phyloP scores from a whole-genome alignment of 2,888 invertebrate genomes.

The Polydrusus pterygomalis region DNA sequence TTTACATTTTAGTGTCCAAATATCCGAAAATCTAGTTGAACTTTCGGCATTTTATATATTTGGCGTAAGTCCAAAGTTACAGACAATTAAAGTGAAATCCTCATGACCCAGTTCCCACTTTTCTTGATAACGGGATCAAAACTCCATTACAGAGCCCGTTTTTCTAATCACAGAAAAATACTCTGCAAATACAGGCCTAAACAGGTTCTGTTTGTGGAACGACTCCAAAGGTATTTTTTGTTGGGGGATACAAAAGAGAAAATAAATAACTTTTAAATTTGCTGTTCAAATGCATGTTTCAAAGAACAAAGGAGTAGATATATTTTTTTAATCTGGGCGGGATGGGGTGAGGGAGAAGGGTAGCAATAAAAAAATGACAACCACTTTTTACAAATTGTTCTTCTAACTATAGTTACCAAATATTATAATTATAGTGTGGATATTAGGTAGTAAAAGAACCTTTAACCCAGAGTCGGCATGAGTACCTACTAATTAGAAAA shows the following conservation, averaged over 20 bases:
- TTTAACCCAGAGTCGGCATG: too few relatives aligned
- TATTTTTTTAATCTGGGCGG: too few relatives aligned
- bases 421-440: too few relatives aligned
- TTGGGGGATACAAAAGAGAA: not conserved
- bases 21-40: constrained; percentile 11
- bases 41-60: constrained; percentile 13
- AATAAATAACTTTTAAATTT: constrained; percentile 19
- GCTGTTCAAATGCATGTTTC: not conserved
- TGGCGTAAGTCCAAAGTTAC: constrained; percentile 37
- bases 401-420: too few relatives aligned
- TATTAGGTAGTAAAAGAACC: too few relatives aligned
- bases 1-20: too few relatives aligned
- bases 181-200: constrained; percentile 13
- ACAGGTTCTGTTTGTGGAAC: constrained; percentile 17
- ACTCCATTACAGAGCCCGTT: constrained; percentile 33
- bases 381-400: too few relatives aligned
- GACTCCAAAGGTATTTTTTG: not conserved
- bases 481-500: too few relatives aligned
- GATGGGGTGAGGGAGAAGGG: too few relatives aligned
- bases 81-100: constrained; percentile 43
- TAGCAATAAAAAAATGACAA: too few relatives aligned
- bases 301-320: too few relatives aligned
- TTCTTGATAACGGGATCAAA: constrained; percentile 38
- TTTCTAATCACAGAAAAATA: constrained; percentile 21
- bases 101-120: constrained; percentile 45